phyloP scores from a whole-genome alignment of 30 jellyfish, hydroid and myxozoan species.

The Aurelia sp. region DNA sequence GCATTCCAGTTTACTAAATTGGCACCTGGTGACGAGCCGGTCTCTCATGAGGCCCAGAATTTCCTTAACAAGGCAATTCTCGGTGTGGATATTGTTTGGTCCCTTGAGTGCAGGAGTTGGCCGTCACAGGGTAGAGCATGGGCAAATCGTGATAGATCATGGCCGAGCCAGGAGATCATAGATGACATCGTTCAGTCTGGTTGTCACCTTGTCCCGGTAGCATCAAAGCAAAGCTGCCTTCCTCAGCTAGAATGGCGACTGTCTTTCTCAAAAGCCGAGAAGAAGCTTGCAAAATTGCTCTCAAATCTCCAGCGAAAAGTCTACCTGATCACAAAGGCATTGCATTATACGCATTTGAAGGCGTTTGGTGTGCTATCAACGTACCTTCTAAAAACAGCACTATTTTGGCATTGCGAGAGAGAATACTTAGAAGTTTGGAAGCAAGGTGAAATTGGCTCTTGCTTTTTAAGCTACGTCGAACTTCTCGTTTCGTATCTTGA shows the following conservation, averaged over 20 bases:
- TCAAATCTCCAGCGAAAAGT: neutral
- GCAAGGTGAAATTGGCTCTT: neutral
- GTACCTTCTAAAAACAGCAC: neutral
- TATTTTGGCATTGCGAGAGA: constrained; percentile 10
- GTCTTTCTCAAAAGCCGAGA: constrained; percentile 15
- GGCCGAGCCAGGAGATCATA: neutral
- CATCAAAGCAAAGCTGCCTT: neutral
- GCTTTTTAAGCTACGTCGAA: neutral
- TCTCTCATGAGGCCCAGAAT: no score
- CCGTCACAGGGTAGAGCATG: no score
- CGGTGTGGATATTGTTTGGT: no score
- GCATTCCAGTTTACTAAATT: neutral
- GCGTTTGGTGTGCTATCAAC: neutral
- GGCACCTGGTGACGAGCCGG: no score
- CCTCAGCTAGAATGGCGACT: constrained; percentile 11
- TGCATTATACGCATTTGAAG: constrained; percentile 2
- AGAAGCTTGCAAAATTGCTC: constrained; percentile 3
- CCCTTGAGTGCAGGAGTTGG: no score
- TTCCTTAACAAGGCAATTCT: no score
- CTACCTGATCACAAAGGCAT: neutral
- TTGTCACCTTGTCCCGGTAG: constrained; percentile 5
- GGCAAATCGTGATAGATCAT: neutral
- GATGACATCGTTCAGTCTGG: neutral
- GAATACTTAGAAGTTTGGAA: neutral
- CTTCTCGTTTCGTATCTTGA: neutral